A percentile compares a stretch with the other conserved stretches of the same genome.
These are phyloP conservation scores for Bradysia coprophila DNA, from an alignment of 1,140 invertebrate genomes.

Conservation along the genomic window DNA sequence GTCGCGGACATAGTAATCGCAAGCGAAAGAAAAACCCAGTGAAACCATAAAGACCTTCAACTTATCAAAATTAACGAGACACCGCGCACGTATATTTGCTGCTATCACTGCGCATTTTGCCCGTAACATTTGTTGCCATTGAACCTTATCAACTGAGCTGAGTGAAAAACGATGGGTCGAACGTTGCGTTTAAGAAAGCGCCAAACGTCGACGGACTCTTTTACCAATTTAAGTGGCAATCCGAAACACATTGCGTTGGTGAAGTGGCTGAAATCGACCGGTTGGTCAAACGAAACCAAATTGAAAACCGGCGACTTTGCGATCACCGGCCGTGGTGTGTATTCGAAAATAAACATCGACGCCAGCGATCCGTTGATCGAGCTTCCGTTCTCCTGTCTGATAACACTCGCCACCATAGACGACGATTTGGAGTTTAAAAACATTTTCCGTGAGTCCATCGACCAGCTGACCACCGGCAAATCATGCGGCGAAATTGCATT, in stretches of 20 bases:
- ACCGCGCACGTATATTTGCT: too few species aligned
- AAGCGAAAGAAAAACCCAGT: too few species aligned
- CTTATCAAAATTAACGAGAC: too few species aligned
- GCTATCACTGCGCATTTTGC: too few species aligned
- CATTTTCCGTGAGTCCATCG: conserved; percentile 9
- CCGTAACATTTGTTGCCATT: not conserved
- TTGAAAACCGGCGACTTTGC: not conserved
- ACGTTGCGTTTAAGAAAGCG: not conserved
- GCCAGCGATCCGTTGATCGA: conserved; percentile 11
- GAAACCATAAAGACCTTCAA: too few species aligned
- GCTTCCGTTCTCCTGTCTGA: conserved; percentile 11
- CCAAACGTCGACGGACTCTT: not conserved
- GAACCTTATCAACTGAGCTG: not conserved
- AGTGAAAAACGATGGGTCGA: conserved; percentile 2
- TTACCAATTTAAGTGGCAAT: not conserved
- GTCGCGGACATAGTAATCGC: too few species aligned
- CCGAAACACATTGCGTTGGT: not conserved
- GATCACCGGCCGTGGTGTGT: not conserved
- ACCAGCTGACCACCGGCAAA: conserved; percentile 11
- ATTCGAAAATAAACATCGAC: not conserved
- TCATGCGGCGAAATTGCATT: conserved; percentile 24
- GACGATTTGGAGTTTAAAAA: conserved; percentile 11
- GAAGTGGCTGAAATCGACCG: not conserved
- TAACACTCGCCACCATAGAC: conserved; percentile 15
- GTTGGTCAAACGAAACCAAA: not conserved